These are phyloP conservation scores for Corythaeola cristata DNA, from an alignment of 2,113 vertebrate genomes.

Conservation along the genomic window DNA sequence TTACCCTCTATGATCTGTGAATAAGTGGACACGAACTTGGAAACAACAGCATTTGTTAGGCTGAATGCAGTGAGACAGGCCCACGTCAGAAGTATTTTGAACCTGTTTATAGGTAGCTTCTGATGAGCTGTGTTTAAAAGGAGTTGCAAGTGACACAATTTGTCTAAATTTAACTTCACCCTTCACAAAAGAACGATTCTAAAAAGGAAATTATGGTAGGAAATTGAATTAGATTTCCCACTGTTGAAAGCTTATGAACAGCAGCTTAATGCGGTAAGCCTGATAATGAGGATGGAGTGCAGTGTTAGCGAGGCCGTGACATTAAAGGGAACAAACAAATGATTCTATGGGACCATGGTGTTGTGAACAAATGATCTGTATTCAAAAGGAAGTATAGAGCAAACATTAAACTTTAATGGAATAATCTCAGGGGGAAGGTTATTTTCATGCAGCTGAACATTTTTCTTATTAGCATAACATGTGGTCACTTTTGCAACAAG, in stretches of 20 bases:
- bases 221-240: conserved; percentile 6
- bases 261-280: background rate
- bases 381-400: background rate
- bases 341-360: background rate
- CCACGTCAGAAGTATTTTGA: background rate
- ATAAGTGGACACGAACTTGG: background rate
- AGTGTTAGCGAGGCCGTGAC: background rate
- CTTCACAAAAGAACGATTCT: conserved; percentile 3
- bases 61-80: background rate
- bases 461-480: conserved; percentile 28
- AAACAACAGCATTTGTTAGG: background rate
- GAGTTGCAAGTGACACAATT: background rate
- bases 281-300: conserved; percentile 7
- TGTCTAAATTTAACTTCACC: background rate
- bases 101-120: background rate
- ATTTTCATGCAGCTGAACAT: background rate
- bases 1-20: background rate
- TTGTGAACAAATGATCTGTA: conserved; percentile 19
- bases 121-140: background rate
- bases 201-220: background rate
- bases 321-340: background rate
- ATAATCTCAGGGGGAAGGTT: conserved; percentile 18
- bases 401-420: conserved; percentile 43
- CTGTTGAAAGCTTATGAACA: conserved; percentile 20
- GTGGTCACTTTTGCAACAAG: conserved; percentile 3